Evolutionary conservation across 2,888 invertebrate species (phyloP), one percentile per base, ranked within the genome.

Genomic region (Plebejus anna): DNA sequence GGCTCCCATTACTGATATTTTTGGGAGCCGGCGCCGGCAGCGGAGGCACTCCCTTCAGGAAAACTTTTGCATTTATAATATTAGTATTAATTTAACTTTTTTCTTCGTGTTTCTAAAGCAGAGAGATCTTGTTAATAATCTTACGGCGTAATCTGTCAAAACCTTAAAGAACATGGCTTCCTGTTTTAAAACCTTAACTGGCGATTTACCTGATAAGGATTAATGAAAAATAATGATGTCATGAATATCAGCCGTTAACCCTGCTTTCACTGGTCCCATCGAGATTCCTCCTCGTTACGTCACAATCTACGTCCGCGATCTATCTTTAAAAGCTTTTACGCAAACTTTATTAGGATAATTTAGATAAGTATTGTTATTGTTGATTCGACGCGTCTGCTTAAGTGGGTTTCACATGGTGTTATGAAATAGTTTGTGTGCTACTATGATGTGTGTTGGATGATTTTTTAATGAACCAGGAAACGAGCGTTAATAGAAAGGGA

Each of bases 241-340:
- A 81, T 78, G 77, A 89, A 90, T 90, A 88, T 90, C 86, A n/a
- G 1, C 32, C 36, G 90, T 92, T 90, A 91, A 91, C 90, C 85
- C 84, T 80, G 87, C 92, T 92, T 92, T 92, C 91, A 88, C 91
- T 83, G 82, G 80, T 80, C 82, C 78, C 79, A 81, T 81, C 81
- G 79, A 80, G 80, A 81, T 79, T 76, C 78, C 81, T 83, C 83
- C 82, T 81, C 80, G 81, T 84, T 84, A 82, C 82, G 81, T 82
- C 82, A 82, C 75, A 72, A 72, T 47, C 47, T 11, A 72, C 22
- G 51, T 72, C 72, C 72, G 28, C 28, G 11, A 72, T 72, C 72
- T 72, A 28, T 71, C 38, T 42, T 71, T 42, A 42, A 71, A 71
- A 71, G 38, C 66, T 66, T 66, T 66, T 66, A 36, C 32, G 66